Base-by-base conservation (phyloP, 2,888 invertebrate species). In the Eretmocerus hayati region DNA sequence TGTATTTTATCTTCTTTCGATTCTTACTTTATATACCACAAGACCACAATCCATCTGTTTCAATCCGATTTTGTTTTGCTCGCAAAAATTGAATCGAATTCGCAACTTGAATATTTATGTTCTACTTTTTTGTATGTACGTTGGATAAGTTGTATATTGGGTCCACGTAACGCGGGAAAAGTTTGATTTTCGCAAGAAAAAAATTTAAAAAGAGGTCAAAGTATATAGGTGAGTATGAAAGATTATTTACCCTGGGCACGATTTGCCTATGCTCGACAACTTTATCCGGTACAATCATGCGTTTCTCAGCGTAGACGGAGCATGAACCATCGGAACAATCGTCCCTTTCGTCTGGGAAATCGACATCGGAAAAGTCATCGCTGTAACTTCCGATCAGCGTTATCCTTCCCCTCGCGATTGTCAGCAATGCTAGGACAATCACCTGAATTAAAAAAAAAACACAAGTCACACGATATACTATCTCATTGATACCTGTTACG, bases 201-300 rank as follows among this genome's bases (percentile, higher is more conserved):
- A 3, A 2, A 23, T 23, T 4, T 16, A 5, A 5, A 23, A 18
- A 22, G 6, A 22, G 8, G 22, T 15, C 4, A 18, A 2, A 19
- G 9, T 11, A 37, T 13, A n/a, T n/a, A n/a, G n/a, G n/a, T n/a
- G n/a, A 22, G 31, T 11, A 41, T 4, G 19, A 13, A 6, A 5
- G 37, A n/a, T n/a, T n/a, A 8, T 26, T 43, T 50, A 57, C 57
- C 50, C 50, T 52, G 3, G 56, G 45, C 18, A 49, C 20, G 6
- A 51, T 47, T 30, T 45, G 57, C 4, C 52, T 37, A 16, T 48
- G 51, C 39, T 54, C 56, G 32, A 46, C 21, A 16, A 51, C 30
- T 11, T 52, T 52, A 36, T 54, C 50, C 20, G 56, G 48, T 8
- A 42, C 32, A 22, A 49, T 47, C 19, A 30, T 19, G 26, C 42